Percentiles rank a stretch among this genome's conserved stretches.
These are phyloP conservation scores for Arion vulgaris DNA, from an alignment of 1,140 invertebrate species.

Conservation along the genomic window DNA sequence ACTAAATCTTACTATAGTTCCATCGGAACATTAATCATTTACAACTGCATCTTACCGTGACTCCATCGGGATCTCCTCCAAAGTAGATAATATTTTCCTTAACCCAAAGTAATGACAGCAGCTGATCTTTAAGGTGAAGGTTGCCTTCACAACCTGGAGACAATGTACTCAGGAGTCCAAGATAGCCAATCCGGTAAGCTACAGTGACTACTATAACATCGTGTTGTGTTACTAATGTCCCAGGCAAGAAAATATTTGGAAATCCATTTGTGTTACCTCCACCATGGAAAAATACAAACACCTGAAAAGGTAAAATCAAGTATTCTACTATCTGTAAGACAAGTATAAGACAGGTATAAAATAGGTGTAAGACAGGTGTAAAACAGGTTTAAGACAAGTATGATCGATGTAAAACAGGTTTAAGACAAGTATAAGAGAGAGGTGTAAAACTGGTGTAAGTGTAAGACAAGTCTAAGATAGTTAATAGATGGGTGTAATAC, in stretches of 20 bases:
- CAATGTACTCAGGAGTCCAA: slow-evolving; percentile 81
- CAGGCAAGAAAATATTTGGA: slow-evolving; percentile 90
- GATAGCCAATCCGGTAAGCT: slow-evolving; percentile 84
- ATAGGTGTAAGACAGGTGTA: too few relatives aligned
- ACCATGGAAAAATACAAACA: slow-evolving; percentile 96
- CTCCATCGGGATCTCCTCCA: slow-evolving; percentile 74
- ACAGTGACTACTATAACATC: slow-evolving; percentile 86
- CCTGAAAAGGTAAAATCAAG: slow-evolving; percentile 71
- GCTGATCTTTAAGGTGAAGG: slow-evolving; percentile 76
- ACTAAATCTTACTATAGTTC: too few relatives aligned
- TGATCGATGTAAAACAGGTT: too few relatives aligned
- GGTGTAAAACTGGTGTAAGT: too few relatives aligned
- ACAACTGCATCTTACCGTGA: slow-evolving; percentile 75
- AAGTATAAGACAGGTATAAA: too few relatives aligned
- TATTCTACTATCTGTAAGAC: too few relatives aligned
- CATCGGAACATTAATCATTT: too few relatives aligned
- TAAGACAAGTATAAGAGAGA: too few relatives aligned
- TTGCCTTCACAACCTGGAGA: slow-evolving; percentile 60
- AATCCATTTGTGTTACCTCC: slow-evolving; percentile 92
- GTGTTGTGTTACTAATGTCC: slow-evolving; percentile 79
- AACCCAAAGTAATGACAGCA: slow-evolving; percentile 82
- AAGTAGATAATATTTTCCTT: slow-evolving; percentile 81
- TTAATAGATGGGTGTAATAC: too few relatives aligned
- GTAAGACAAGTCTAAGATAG: too few relatives aligned
- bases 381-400: too few relatives aligned